phyloP scores from a whole-genome alignment of 2,888 invertebrate species.

The Osmoderma eremita region DNA sequence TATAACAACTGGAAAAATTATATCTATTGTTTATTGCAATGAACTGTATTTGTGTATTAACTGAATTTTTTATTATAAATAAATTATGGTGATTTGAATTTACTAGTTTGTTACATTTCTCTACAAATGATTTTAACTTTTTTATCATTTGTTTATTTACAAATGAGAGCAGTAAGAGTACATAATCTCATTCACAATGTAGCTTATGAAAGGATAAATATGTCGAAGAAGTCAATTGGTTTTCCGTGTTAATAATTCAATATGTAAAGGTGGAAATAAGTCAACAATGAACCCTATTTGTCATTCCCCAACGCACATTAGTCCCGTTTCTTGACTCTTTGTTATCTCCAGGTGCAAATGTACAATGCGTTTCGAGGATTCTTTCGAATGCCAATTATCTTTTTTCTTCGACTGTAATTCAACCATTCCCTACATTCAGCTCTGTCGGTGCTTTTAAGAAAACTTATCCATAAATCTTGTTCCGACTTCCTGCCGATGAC shows the following conservation, averaged over 20 bases:
- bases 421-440: constrained; percentile 15
- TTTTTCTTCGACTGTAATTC: constrained; percentile 21
- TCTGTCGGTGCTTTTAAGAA: constrained; percentile 29
- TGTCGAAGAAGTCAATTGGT: constrained; percentile 2
- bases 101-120: too few relatives aligned
- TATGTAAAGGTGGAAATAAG: constrained; percentile 30
- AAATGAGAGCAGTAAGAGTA: too few relatives aligned
- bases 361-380: constrained; percentile 28
- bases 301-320: constrained; percentile 24
- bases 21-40: too few relatives aligned
- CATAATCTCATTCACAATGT: too few relatives aligned
- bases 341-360: constrained; percentile 28
- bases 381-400: constrained; percentile 28
- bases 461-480: constrained; percentile 36
- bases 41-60: too few relatives aligned
- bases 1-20: too few relatives aligned
- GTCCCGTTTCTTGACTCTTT: constrained; percentile 17
- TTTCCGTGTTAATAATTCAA: constrained; percentile 18
- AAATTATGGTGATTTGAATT: too few relatives aligned
- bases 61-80: too few relatives aligned
- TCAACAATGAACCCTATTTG: constrained; percentile 33
- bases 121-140: too few relatives aligned
- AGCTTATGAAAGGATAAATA: too few relatives aligned
- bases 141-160: too few relatives aligned
- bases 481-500: constrained; percentile 36